Conservation (phyloP, 2,888 invertebrate species). For the Parnassius mnemosyne region DNA sequence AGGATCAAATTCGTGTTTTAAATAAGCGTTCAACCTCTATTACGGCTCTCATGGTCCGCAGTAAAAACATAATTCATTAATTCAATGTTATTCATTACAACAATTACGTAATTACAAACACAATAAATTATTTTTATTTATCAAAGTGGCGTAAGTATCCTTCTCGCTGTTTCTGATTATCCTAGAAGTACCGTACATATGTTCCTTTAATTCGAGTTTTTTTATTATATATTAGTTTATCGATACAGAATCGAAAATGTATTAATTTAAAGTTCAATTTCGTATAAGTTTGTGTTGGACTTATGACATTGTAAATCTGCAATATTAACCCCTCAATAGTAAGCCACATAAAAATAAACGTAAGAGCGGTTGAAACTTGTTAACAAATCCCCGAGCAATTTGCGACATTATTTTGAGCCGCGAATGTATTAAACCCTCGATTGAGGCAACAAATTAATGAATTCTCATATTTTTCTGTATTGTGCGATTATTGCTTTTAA, state of each 20-base stretch:
- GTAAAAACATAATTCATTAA: not conserved
- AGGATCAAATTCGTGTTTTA: no score
- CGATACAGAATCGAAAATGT: no score
- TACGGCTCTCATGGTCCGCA: no score
- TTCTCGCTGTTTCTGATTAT: conserved; percentile 16
- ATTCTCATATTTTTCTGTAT: not conserved
- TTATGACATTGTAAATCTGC: no score
- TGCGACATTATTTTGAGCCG: conserved; percentile 23
- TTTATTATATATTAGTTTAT: no score
- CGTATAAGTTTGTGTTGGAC: no score
- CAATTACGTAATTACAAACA: not conserved
- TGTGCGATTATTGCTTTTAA: not conserved
- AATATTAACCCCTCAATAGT: not conserved
- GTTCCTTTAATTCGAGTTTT: conserved; percentile 2
- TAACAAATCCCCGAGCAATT: conserved; percentile 25
- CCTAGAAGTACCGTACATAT: conserved; percentile 14
- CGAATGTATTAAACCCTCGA: conserved; percentile 20
- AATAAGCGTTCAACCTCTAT: no score
- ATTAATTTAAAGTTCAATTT: no score
- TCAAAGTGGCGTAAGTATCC: conserved; percentile 7
- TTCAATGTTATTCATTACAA: conserved; percentile 6
- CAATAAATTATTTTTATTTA: conserved; percentile 9
- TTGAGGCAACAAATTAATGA: conserved; percentile 2
- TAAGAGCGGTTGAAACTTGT: conserved; percentile 20
- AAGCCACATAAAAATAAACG: conserved; percentile 22